phyloP scores from a whole-genome alignment of 1,140 invertebrate genomes.

The Drosophila kikkawai region DNA sequence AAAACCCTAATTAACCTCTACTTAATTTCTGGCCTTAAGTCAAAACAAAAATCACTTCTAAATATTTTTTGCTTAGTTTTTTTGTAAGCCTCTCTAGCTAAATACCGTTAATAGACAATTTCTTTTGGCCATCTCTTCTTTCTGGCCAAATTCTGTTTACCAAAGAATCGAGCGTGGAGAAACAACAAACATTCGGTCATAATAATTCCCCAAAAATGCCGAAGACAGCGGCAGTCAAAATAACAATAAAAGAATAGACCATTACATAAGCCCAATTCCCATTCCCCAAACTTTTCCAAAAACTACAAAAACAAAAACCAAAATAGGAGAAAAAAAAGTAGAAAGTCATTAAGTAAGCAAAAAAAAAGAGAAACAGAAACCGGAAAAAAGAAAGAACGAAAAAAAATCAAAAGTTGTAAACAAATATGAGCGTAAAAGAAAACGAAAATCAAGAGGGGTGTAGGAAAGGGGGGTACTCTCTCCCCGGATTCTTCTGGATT shows the following conservation, averaged over 20 bases:
- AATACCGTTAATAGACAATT: slow-evolving; percentile 64
- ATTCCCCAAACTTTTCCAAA: slow-evolving; percentile 18
- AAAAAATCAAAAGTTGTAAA: slow-evolving; percentile 66
- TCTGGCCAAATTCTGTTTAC: slow-evolving; percentile 66
- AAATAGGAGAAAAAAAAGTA: slow-evolving; percentile 29
- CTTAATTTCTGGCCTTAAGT: not conserved
- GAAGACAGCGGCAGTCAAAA: slow-evolving; percentile 32
- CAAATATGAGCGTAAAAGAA: slow-evolving; percentile 71
- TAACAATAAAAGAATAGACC: slow-evolving; percentile 42
- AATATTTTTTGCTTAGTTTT: slow-evolving; percentile 17
- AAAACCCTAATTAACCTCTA: not conserved
- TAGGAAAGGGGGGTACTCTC: slow-evolving; percentile 20
- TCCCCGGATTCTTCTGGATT: slow-evolving; percentile 35
- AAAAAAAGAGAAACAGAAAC: slow-evolving; percentile 54
- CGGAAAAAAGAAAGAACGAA: slow-evolving; percentile 55
- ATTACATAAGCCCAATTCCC: slow-evolving; percentile 56
- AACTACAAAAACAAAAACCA: not conserved
- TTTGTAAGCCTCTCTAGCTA: slow-evolving; percentile 42
- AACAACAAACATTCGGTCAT: slow-evolving; percentile 36
- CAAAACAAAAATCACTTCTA: slow-evolving; percentile 1
- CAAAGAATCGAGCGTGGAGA: slow-evolving; percentile 32
- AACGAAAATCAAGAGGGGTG: slow-evolving; percentile 60
- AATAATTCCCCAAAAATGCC: slow-evolving; percentile 31
- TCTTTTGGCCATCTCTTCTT: slow-evolving; percentile 18
- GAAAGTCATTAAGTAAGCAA: slow-evolving; percentile 56